These are phyloP conservation scores for Argya squamiceps DNA, from an alignment of 2,797 vertebrate species.

Conservation along the genomic window DNA sequence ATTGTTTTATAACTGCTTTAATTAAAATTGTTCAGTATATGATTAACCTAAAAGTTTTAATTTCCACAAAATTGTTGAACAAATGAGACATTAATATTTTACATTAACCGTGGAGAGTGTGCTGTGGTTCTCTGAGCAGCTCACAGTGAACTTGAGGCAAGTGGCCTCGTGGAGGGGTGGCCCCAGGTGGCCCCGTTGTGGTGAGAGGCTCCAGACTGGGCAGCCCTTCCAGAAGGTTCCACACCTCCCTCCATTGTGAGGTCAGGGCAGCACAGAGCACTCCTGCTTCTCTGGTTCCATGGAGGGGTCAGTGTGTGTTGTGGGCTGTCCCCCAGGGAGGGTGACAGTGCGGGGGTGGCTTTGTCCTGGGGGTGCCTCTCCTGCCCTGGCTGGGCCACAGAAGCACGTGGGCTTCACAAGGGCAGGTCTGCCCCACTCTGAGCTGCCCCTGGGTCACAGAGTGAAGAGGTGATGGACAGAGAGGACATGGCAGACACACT, in stretches of 20 bases:
- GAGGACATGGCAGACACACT: background rate
- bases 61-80: slow-evolving; percentile 83
- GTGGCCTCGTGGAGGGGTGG: background rate
- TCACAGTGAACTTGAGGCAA: slow-evolving; percentile 27
- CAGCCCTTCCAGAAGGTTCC: background rate
- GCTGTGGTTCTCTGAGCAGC: slow-evolving; percentile 43
- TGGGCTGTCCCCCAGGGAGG: rapidly evolving
- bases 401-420: rapidly evolving
- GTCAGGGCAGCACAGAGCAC: background rate
- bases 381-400: background rate
- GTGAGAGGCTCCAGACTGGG: background rate
- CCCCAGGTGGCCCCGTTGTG: background rate
- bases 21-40: slow-evolving; percentile 85
- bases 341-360: rapidly evolving
- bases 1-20: slow-evolving; percentile 86
- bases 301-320: rapidly evolving
- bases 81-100: slow-evolving; percentile 87
- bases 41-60: slow-evolving; percentile 87
- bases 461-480: background rate
- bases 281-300: rapidly evolving
- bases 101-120: slow-evolving; percentile 72
- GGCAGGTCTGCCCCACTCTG: rapidly evolving
- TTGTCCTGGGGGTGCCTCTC: background rate
- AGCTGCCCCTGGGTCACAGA: rapidly evolving
- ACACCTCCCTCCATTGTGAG: background rate